These are phyloP conservation scores for Hylia prasina DNA, from an alignment of 2,113 vertebrate genomes.

Conservation along the genomic window DNA sequence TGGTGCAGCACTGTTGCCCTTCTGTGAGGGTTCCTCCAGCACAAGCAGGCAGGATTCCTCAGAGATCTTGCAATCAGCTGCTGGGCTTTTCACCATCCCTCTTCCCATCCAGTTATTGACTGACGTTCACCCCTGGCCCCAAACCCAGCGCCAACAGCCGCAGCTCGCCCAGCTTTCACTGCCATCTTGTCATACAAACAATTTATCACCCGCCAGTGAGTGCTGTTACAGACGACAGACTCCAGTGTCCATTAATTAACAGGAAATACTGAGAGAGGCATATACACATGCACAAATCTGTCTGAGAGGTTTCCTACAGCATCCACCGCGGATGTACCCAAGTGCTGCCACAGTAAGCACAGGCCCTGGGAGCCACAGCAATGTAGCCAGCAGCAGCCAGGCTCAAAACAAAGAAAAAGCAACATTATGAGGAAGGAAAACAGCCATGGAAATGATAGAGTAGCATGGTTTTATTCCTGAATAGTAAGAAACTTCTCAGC, in stretches of 20 bases:
- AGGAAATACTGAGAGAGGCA: slow-evolving; percentile 25
- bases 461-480: not conserved
- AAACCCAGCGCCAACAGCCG: not conserved
- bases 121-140: not conserved
- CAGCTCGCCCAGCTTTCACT: not conserved
- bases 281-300: not conserved
- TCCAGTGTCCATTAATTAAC: slow-evolving; percentile 52
- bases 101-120: not conserved
- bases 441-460: not conserved
- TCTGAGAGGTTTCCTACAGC: not conserved
- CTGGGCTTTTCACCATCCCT: not conserved
- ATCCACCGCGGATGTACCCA: fast-evolving
- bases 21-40: not conserved
- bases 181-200: slow-evolving; percentile 17
- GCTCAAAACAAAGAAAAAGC: not conserved
- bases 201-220: slow-evolving; percentile 25
- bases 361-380: not conserved
- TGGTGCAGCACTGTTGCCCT: not conserved
- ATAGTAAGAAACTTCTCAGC: not conserved
- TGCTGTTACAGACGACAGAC: slow-evolving; percentile 26
- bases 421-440: not conserved
- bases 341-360: fast-evolving
- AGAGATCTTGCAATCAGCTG: fast-evolving
- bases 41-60: fast-evolving
- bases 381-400: not conserved